These are phyloP conservation scores for Momotus momota DNA, from an alignment of 2,797 vertebrate genomes.

Conservation along the genomic window DNA sequence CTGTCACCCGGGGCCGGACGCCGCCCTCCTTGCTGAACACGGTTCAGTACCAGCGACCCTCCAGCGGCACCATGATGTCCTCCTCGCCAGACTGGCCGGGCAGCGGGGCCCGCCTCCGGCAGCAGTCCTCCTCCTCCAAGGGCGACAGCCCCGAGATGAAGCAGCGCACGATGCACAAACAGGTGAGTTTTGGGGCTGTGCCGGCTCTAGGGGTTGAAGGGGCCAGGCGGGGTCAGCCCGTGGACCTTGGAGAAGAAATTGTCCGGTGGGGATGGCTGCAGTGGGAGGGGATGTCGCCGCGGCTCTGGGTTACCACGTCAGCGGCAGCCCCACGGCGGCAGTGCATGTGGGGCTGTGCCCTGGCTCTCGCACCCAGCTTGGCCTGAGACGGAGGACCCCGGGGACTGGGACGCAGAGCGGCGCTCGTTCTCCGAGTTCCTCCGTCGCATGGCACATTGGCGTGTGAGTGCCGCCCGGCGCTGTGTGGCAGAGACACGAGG, in stretches of 20 bases:
- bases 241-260: background rate
- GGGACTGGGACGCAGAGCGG: background rate
- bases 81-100: slow-evolving; percentile 94
- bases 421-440: rapidly evolving
- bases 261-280: background rate
- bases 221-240: rapidly evolving
- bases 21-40: slow-evolving; percentile 89
- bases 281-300: rapidly evolving
- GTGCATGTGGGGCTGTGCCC: background rate
- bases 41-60: slow-evolving; percentile 89
- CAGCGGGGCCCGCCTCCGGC: slow-evolving; percentile 88
- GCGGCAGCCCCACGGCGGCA: rapidly evolving
- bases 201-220: rapidly evolving
- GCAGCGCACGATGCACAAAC: slow-evolving; percentile 91
- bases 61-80: slow-evolving; percentile 91
- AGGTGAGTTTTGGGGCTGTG: slow-evolving; percentile 78
- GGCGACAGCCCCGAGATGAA: slow-evolving; percentile 97
- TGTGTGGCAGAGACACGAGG: background rate
- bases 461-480: background rate
- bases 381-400: background rate
- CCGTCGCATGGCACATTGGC: rapidly evolving
- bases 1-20: slow-evolving; percentile 88
- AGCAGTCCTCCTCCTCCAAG: slow-evolving; percentile 96
- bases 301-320: background rate
- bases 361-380: background rate